Base-by-base conservation (phyloP, 2,888 invertebrate species). In the Ethmia dodecea region DNA sequence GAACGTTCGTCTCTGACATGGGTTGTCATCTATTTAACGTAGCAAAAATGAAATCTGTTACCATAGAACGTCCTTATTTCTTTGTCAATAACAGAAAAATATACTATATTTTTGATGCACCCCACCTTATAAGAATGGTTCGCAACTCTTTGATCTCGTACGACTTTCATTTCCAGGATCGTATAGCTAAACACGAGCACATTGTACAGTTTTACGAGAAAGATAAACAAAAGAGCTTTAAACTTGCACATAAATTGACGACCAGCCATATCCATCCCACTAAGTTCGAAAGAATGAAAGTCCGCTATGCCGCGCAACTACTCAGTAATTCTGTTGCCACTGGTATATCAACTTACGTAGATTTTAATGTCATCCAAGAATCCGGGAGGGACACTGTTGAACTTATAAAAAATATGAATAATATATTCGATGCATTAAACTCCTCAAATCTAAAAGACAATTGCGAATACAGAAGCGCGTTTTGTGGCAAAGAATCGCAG, bases 51-150 rank as follows among this genome's bases (percentile, higher is more conserved):
- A 11, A 13, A 13, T 9, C 8, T n/a, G 18, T 33, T 12, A n/a
- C 33, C 3, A 18, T 8, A 24, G 27, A 33, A 18, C 27, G 5
- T 3, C 20, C 28, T 5, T 33, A 20, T 13, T 33, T 33, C 20
- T 20, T 13, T 13, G n/a, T 28, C 2, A 13, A 33, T 13, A 10
- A 13, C 1, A 28, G 6, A 20, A 33, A 33, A 10, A 33, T 28
- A 13, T 59, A 47, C 34, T 53, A 56, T 29, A 47, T 65, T 36
- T 60, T 56, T 45, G 57, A 60, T 38, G 42, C 49, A 24, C 54
- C 49, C 0, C 47, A 55, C 42, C 38, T 61, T 4, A 40, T 62
- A n/a, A 60, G 54, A 47, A 14, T 25, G 3, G 42, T 59, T 22
- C 47, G 55, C 1, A 53, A 47, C 20, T 35, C 44, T 28, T 49